phyloP scores from a whole-genome alignment of 2,113 vertebrate species.

The Hypocryptadius cinnamomeus region DNA sequence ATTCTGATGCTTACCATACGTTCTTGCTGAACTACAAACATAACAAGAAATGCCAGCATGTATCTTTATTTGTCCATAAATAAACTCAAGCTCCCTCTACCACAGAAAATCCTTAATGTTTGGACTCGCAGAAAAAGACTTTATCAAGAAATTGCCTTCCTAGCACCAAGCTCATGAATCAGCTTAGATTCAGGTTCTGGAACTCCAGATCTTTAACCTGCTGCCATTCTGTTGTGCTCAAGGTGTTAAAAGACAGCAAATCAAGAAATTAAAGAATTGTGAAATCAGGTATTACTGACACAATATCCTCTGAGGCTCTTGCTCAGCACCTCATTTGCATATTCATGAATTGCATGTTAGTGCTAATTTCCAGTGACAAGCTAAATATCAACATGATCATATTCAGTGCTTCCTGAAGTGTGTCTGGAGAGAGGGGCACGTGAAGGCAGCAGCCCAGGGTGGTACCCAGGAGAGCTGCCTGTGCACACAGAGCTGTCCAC shows the following conservation, averaged over 20 bases:
- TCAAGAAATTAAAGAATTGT: neutral
- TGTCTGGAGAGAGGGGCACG: fast-evolving
- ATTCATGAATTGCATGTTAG: neutral
- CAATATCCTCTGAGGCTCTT: neutral
- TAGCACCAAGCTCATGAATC: neutral
- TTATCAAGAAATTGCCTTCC: neutral
- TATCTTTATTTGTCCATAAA: neutral
- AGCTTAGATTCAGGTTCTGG: neutral
- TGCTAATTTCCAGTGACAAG: neutral
- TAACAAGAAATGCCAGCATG: neutral
- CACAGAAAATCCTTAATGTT: neutral
- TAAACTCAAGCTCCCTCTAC: neutral
- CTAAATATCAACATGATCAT: neutral
- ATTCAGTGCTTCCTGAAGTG: neutral
- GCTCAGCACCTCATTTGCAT: neutral
- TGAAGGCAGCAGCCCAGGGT: neutral
- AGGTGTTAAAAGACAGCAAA: neutral
- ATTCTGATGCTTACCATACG: neutral
- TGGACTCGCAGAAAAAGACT: neutral
- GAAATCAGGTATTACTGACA: neutral
- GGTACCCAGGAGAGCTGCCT: neutral
- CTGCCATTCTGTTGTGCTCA: neutral
- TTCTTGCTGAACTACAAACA: neutral
- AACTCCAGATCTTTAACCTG: neutral
- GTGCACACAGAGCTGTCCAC: neutral